Evolutionary conservation across 1,140 invertebrate species (phyloP), one percentile per base, ranked within the genome.

Genomic region (Bombus cullumanus): DNA sequence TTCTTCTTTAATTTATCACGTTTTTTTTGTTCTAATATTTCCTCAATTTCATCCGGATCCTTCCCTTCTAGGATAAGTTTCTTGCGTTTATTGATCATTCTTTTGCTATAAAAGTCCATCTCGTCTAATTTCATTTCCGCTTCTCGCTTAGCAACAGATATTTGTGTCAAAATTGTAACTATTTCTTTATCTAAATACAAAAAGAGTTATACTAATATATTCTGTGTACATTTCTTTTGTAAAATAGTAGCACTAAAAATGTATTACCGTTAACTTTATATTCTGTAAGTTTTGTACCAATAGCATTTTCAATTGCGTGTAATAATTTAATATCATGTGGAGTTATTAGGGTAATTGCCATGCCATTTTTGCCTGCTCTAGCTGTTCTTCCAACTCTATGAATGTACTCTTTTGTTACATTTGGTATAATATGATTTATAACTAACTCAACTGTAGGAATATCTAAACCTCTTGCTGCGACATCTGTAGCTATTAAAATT

Each of bases 311-410:
- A 82, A 99, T 98, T 66, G 97, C 97, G 59, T 98, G 97, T 8
- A 99, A 95, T 43, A 98, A 95, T 92, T 98, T 96, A 25, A 99
- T 96, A 93, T 99, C 99, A 93, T 98, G 96, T 34, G 98, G 99
- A 2, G 98, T 98, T 77, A 99, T 97, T 66, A 99, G 96, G 39
- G 98, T 98, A 72, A 99, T 97, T 1, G 99, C 97, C 94, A 97
- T 96, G 15, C 99, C 99, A 73, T 96, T 96, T 89, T 98, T 96
- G 1, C 98, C 99, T 34, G 98, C 98, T 92, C 99, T 96, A 10
- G 99, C 99, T 74, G 99, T 99, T 92, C 99, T 96, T 62, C 99
- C 99, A 31, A 99, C 99, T 91, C 99, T 96, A 95, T 99, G 99
- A 91, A 99, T 97, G 94, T 99, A 99, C 92, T 99, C 98, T 93